phyloP scores from a whole-genome alignment of 2,888 invertebrate genomes.

The Idaea aversata region DNA sequence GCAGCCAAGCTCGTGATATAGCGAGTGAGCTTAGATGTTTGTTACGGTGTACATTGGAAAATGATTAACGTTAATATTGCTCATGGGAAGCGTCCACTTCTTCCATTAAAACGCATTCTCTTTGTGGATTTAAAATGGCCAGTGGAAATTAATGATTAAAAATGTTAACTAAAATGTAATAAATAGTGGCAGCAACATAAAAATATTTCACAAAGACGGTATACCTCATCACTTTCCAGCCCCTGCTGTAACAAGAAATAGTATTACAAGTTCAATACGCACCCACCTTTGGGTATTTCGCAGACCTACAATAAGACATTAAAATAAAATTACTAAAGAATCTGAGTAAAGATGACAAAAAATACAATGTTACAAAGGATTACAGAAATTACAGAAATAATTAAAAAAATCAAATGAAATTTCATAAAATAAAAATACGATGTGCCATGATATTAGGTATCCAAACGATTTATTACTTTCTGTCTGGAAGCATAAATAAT shows the following conservation, averaged over 20 bases:
- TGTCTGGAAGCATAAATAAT: neutral
- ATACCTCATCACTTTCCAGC: conserved; percentile 96
- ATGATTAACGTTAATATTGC: conserved; percentile 57
- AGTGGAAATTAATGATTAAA: conserved; percentile 75
- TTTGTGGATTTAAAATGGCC: conserved; percentile 72
- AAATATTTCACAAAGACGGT: conserved; percentile 80
- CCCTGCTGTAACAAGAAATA: conserved; percentile 90
- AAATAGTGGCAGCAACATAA: conserved; percentile 80
- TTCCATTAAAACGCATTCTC: conserved; percentile 74
- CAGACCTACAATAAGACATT: conserved; percentile 52
- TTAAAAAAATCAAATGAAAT: neutral
- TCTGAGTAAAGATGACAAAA: conserved; percentile 24
- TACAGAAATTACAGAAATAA: neutral
- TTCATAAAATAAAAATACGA: conserved; percentile 8
- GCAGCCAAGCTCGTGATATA: conserved; percentile 63
- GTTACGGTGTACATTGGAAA: conserved; percentile 59
- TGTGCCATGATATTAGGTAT: conserved; percentile 6
- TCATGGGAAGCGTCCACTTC: conserved; percentile 77
- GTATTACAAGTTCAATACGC: conserved; percentile 80
- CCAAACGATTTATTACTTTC: neutral
- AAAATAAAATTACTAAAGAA: conserved; percentile 48
- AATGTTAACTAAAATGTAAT: conserved; percentile 74
- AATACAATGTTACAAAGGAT: conserved; percentile 5
- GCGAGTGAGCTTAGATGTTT: conserved; percentile 61
- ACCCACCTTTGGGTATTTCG: conserved; percentile 76